Percentiles rank a stretch among this genome's conserved stretches.
phyloP scores from a whole-genome alignment of 2,113 vertebrate species.

The Eublepharis macularius region DNA sequence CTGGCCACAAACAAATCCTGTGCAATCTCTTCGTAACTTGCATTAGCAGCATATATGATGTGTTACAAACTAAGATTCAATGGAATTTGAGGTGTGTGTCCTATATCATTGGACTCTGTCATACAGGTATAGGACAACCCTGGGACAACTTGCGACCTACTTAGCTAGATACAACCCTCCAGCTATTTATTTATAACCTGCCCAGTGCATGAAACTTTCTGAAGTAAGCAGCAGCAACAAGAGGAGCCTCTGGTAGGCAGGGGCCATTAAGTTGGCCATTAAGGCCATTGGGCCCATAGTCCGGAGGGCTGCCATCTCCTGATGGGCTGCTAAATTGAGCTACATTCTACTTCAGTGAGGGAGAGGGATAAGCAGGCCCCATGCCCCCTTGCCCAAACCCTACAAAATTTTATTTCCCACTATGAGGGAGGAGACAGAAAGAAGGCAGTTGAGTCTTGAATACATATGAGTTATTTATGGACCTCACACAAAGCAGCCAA shows the following conservation, averaged over 20 bases:
- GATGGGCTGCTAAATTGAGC: too few species aligned
- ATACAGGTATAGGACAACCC: background rate
- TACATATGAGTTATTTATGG: too few species aligned
- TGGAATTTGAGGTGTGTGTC: background rate
- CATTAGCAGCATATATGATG: background rate
- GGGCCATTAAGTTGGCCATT: too few species aligned
- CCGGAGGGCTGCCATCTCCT: too few species aligned
- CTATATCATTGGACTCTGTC: background rate
- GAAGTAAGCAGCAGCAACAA: background rate
- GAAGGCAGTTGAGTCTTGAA: too few species aligned
- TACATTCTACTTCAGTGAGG: too few species aligned
- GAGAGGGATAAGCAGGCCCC: too few species aligned
- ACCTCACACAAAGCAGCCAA: too few species aligned
- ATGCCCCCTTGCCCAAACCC: too few species aligned
- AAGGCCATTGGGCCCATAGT: too few species aligned
- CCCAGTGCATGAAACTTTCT: background rate
- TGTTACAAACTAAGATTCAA: background rate
- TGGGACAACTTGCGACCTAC: background rate
- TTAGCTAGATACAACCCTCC: background rate
- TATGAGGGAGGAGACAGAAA: too few species aligned
- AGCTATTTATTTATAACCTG: background rate
- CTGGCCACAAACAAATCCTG: constrained; percentile 5
- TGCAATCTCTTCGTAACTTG: background rate
- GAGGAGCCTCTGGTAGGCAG: background rate
- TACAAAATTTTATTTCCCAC: too few species aligned